These are phyloP conservation scores for Microcebus griseorufus DNA, from an alignment of 2,113 vertebrate genomes.

Conservation along the genomic window DNA sequence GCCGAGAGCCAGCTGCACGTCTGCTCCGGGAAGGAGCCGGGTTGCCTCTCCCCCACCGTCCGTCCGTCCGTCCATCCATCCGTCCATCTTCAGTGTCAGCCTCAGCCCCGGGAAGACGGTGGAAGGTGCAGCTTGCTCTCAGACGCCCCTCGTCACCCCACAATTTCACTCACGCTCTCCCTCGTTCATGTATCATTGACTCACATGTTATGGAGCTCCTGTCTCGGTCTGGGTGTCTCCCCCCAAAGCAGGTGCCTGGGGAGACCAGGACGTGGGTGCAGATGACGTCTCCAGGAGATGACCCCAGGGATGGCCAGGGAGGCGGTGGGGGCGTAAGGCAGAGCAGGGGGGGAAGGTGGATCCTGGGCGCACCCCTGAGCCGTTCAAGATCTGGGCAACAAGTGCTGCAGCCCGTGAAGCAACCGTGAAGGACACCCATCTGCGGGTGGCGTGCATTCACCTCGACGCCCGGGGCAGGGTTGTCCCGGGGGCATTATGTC, in stretches of 20 bases:
- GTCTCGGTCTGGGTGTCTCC: neutral
- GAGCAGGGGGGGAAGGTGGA: accelerated
- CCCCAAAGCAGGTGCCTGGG: neutral
- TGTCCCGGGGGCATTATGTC: too few species aligned
- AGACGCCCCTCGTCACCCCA: too few species aligned
- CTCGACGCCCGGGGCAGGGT: too few species aligned
- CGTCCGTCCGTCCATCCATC: too few species aligned
- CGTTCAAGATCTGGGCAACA: neutral
- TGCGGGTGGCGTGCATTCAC: accelerated
- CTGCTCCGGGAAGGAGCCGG: accelerated
- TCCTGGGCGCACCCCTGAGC: accelerated
- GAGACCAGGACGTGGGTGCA: neutral
- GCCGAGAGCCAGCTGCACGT: too few species aligned
- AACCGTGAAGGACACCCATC: accelerated
- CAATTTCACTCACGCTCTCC: too few species aligned
- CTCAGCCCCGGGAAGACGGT: neutral
- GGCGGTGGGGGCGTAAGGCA: accelerated
- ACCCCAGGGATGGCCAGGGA: neutral
- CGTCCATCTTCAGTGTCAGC: accelerated
- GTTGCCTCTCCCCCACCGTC: neutral
- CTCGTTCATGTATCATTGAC: neutral
- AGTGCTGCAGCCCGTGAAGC: accelerated
- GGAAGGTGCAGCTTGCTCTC: neutral
- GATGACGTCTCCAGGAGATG: neutral
- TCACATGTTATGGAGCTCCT: neutral